phyloP scores from a whole-genome alignment of 2,888 invertebrate species.

The Hesperia comma region DNA sequence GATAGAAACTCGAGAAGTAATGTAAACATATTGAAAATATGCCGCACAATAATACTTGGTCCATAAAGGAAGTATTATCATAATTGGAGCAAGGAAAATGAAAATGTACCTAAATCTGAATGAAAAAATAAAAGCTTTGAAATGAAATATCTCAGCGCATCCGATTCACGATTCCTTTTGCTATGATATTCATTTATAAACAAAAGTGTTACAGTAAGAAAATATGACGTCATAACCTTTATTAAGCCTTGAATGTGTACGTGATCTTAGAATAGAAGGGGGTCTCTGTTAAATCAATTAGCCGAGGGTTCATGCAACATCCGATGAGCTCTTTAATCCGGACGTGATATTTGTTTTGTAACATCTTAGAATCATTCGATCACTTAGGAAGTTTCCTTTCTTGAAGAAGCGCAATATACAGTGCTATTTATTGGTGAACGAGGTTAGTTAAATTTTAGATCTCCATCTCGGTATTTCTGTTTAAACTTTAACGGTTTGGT shows the following conservation, averaged over 20 bases:
- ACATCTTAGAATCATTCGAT: conserved; percentile 19
- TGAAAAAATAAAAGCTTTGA: not conserved
- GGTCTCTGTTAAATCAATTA: conserved; percentile 20
- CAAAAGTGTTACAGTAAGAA: not conserved
- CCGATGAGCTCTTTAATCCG: conserved; percentile 26
- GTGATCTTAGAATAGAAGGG: not conserved
- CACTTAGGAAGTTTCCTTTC: conserved; percentile 16
- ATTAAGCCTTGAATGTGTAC: not conserved
- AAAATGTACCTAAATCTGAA: not conserved
- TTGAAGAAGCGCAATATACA: conserved; percentile 6
- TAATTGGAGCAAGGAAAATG: not conserved
- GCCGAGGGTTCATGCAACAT: conserved; percentile 10
- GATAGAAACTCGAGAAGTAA: not conserved
- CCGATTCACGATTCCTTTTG: not conserved
- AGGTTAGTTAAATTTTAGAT: not conserved
- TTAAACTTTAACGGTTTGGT: too few relatives aligned
- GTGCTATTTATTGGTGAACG: conserved; percentile 1
- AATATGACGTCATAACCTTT: not conserved
- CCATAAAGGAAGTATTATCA: not conserved
- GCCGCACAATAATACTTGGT: not conserved
- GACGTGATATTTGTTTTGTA: conserved; percentile 30
- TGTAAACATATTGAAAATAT: not conserved
- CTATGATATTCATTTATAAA: not conserved
- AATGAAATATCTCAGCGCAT: not conserved
- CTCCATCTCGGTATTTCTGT: too few relatives aligned